A percentile compares a stretch with the other conserved stretches of the same genome.
These are phyloP conservation scores for Danio choprae DNA, from an alignment of 2,797 vertebrate species.

Conservation along the genomic window DNA sequence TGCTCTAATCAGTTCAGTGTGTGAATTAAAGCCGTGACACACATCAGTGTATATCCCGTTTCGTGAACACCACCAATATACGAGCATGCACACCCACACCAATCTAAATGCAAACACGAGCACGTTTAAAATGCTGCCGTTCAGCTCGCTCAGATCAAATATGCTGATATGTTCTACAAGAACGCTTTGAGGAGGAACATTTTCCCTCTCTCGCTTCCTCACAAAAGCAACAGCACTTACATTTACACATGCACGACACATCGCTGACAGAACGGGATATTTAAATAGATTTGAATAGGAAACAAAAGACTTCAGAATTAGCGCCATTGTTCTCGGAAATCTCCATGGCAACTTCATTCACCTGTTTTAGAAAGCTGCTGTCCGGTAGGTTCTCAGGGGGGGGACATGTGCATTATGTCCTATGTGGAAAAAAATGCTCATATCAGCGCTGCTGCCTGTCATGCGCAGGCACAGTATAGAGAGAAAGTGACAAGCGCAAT, in stretches of 20 bases:
- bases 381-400: not conserved
- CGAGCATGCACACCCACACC: not conserved
- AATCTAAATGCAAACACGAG: conserved; percentile 43
- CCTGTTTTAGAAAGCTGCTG: conserved; percentile 7
- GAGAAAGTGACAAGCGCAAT: conserved; percentile 49
- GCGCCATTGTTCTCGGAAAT: conserved; percentile 35
- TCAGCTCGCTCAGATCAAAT: conserved; percentile 25
- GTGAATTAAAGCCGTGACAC: conserved; percentile 36
- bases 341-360: conserved; percentile 56
- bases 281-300: conserved; percentile 50
- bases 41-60: conserved; percentile 22
- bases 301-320: conserved; percentile 47
- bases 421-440: conserved; percentile 13
- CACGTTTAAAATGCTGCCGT: conserved; percentile 4
- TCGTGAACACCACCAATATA: not conserved
- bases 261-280: conserved; percentile 16
- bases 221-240: conserved; percentile 33
- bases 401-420: not conserved
- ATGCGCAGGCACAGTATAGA: not conserved
- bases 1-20: not conserved
- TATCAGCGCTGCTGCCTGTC: conserved; percentile 37
- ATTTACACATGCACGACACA: conserved; percentile 22
- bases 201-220: not conserved
- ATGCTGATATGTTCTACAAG: conserved; percentile 18
- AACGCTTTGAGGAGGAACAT: not conserved